These are phyloP conservation scores for Koerneria pararmatus DNA, from an alignment of 2,888 invertebrate genomes.

Conservation along the genomic window DNA sequence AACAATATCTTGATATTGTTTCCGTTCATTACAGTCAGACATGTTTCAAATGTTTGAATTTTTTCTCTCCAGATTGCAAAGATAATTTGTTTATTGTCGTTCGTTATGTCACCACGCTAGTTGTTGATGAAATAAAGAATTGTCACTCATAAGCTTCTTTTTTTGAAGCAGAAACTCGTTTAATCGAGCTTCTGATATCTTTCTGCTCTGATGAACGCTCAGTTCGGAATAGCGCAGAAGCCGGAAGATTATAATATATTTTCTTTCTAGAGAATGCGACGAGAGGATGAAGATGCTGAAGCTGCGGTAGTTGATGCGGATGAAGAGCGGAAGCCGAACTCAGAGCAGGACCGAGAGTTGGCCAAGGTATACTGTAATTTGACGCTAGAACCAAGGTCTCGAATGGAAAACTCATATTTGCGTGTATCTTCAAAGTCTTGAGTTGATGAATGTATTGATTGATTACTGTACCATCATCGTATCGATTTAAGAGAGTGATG, in stretches of 20 bases:
- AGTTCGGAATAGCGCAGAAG: constrained; percentile 1
- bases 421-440: neutral
- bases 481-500: constrained; percentile 26
- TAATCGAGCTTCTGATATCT: too few relatives aligned
- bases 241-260: too few relatives aligned
- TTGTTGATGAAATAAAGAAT: too few relatives aligned
- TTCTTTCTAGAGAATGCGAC: neutral
- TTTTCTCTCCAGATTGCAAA: too few relatives aligned
- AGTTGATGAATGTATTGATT: neutral
- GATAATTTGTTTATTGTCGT: too few relatives aligned
- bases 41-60: too few relatives aligned
- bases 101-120: too few relatives aligned
- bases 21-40: too few relatives aligned
- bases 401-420: neutral
- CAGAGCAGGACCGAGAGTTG: constrained; percentile 12
- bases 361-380: constrained; percentile 11
- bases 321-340: constrained; percentile 16
- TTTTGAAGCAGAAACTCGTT: too few relatives aligned
- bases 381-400: neutral
- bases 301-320: neutral
- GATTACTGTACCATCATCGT: neutral
- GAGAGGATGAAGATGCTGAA: constrained; percentile 12
- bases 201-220: too few relatives aligned
- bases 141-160: too few relatives aligned
- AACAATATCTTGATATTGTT: too few relatives aligned